Evolutionary conservation across 2,888 invertebrate species (phyloP).

Genomic region (Tetropium fuscum): DNA sequence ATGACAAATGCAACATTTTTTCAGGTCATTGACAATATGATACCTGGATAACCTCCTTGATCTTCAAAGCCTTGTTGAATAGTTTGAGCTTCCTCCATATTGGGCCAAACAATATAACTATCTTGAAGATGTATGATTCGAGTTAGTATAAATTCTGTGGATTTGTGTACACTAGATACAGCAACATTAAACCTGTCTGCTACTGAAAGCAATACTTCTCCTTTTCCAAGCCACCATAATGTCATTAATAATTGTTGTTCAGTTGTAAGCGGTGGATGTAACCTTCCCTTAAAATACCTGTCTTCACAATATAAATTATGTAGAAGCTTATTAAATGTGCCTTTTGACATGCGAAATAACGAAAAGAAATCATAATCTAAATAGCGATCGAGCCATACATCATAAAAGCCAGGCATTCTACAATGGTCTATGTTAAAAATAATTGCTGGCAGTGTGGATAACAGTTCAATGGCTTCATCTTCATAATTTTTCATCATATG

Average conservation of each 20-base stretch:
- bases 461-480: too few species aligned
- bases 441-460: too few species aligned
- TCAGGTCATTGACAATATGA: too few species aligned
- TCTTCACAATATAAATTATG: background rate
- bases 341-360: background rate
- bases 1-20: too few species aligned
- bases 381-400: too few species aligned
- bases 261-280: background rate
- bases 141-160: background rate
- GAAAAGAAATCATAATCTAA: background rate
- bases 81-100: background rate
- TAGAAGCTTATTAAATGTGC: background rate
- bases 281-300: background rate
- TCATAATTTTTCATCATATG: too few species aligned
- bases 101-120: background rate
- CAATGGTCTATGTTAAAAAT: too few species aligned
- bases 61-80: slow-evolving; percentile 5
- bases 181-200: slow-evolving; percentile 1
- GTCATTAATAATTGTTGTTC: slow-evolving; percentile 3
- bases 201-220: background rate
- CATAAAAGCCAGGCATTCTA: too few species aligned
- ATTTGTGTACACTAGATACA: background rate
- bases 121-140: background rate
- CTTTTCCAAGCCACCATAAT: background rate
- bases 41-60: background rate